Evolutionary conservation across 2,113 vertebrate species (phyloP).

Genomic region (Rhodinocichla rosea): DNA sequence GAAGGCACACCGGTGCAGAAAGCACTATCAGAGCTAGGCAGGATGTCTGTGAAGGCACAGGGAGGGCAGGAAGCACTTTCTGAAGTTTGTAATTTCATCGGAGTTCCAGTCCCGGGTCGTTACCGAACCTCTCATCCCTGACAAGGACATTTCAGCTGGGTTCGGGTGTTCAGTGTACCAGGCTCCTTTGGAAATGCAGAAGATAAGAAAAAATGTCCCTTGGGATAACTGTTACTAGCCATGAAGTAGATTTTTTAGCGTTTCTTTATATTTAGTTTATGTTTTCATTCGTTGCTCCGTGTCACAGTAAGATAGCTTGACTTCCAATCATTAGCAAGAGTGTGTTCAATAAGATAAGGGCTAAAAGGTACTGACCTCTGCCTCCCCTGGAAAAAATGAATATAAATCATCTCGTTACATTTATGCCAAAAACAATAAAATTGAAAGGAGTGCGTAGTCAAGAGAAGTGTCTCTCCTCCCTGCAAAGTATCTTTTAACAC

Average conservation of each 20-base stretch:
- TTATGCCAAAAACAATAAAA: conserved; percentile 8
- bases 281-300: not conserved
- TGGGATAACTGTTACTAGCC: not conserved
- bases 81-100: not conserved
- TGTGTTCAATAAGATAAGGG: not conserved
- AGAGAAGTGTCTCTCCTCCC: not conserved
- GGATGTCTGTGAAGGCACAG: not conserved
- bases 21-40: rapidly evolving
- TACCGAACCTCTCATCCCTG: not conserved
- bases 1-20: rapidly evolving
- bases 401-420: conserved; percentile 28
- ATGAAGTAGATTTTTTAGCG: not conserved
- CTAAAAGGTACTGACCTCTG: conserved; percentile 34
- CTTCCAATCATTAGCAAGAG: not conserved
- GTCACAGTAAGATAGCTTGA: not conserved
- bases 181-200: not conserved
- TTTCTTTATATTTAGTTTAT: not conserved
- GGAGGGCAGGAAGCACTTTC: not conserved
- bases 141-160: not conserved
- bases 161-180: rapidly evolving
- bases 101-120: not conserved
- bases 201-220: not conserved
- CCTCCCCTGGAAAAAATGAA: not conserved
- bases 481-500: not conserved
- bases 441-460: not conserved